A percentile compares a stretch with the other conserved stretches of the same genome.
Conservation (phyloP, 2,888 invertebrate species). For the Clistopyga incitator region DNA sequence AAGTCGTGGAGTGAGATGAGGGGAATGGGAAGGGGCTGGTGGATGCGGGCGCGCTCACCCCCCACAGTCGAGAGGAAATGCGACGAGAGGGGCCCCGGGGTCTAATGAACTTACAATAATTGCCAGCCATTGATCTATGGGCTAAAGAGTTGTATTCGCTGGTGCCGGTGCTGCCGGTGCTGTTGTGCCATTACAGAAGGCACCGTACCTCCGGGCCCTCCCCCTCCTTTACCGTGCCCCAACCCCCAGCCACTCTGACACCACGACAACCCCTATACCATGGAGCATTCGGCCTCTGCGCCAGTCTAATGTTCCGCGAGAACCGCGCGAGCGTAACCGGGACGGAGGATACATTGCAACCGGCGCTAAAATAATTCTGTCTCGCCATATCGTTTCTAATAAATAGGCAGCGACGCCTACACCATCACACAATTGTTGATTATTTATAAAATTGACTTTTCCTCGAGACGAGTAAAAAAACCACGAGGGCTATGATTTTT, state of each 20-base stretch:
- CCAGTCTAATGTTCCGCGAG: constrained; percentile 76
- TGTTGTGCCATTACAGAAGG: constrained; percentile 72
- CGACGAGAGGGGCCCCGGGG: constrained; percentile 70
- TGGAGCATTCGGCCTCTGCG: constrained; percentile 58
- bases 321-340: constrained; percentile 65
- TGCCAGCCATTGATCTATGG: constrained; percentile 84
- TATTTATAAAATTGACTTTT: constrained; percentile 68
- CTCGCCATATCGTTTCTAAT: constrained; percentile 70
- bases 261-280: constrained; percentile 23
- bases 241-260: constrained; percentile 44
- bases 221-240: constrained; percentile 41
- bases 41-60: constrained; percentile 44
- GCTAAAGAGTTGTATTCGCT: constrained; percentile 80
- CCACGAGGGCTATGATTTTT: too few species aligned
- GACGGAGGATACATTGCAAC: constrained; percentile 78
- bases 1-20: constrained; percentile 65
- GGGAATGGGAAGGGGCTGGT: constrained; percentile 62
- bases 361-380: constrained; percentile 78
- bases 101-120: constrained; percentile 85
- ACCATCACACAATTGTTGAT: constrained; percentile 70
- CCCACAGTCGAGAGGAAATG: constrained; percentile 46
- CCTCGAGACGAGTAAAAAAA: constrained; percentile 16
- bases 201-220: constrained; percentile 22
- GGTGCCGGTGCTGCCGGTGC: constrained; percentile 54
- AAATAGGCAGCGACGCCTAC: constrained; percentile 28